Base-by-base conservation (phyloP, 2,888 invertebrate genomes). In the Lepidochitona cinerea region DNA sequence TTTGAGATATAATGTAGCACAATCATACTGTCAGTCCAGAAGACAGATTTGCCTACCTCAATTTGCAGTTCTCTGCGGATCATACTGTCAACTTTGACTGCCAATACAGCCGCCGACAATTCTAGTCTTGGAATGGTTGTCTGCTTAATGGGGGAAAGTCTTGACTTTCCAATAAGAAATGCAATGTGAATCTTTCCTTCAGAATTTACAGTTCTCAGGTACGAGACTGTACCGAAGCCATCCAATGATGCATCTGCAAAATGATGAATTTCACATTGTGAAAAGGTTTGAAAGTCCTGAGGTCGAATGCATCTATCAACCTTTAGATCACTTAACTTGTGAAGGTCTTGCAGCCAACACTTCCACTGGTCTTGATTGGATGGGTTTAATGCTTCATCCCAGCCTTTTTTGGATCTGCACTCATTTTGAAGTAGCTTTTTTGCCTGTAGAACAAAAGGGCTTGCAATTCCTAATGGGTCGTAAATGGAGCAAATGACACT, bases 121-220 rank as follows among this genome's bases (percentile, higher is more conserved):
- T 71, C 73, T 12, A 70, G 29, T 23, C 70, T 35, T 3, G 73
- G 73, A 71, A 54, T n/a, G n/a, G 69, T 73, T 5, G 54, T 71
- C 18, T n/a, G 18, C 26, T 70, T 71, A 9, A 70, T 26, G 1
- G 70, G 73, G 26, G 70, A 37, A 33, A 73, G 37, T n/a, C 64
- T 52, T 26, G 52, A 29, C 29, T 71, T 73, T 14, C 36, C 59
- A 53, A 70, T 73, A 12, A 73, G 71, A 9, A 73, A 64, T 5
- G 54, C 33, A 70, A 53, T 29, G 23, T 70, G 70, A 37, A 49
- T 64, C 9, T 29, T 32, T 14, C 37, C 70, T 14, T 32, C 26
- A 33, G 6, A 35, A 35, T 53, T 36, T 9, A 71, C 32, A 1
- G 71, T 18, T 6, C 70, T 72, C 18, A 73, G 5, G 64, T 73